Conservation (phyloP, 2,797 vertebrate genomes). For the Amazona finschi region DNA sequence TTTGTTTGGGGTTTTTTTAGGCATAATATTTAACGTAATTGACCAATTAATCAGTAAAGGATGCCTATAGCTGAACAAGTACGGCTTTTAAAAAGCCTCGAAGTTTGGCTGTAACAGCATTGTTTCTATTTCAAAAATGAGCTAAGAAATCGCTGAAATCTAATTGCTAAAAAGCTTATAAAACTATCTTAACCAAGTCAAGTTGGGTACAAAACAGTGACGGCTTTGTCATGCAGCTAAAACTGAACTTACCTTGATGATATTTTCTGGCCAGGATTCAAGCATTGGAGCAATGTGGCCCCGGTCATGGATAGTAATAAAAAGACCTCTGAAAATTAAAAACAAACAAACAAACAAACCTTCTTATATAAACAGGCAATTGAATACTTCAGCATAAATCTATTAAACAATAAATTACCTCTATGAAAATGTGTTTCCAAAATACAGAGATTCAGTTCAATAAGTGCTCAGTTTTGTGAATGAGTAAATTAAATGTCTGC, state of each 20-base stretch:
- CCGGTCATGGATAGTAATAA: conserved; percentile 92
- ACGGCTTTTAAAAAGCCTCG: neutral
- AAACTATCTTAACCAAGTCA: neutral
- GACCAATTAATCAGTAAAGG: neutral
- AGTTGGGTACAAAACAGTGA: neutral
- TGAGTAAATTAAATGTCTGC: neutral
- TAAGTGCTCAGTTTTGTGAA: neutral
- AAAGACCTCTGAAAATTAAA: conserved; percentile 84
- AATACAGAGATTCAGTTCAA: neutral
- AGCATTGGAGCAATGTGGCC: conserved; percentile 90
- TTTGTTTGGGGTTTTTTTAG: fast-evolving
- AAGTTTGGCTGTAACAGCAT: neutral
- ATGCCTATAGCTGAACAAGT: neutral
- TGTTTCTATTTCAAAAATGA: neutral
- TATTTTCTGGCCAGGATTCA: conserved; percentile 90
- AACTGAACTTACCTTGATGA: conserved; percentile 81
- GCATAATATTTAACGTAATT: neutral
- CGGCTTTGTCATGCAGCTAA: neutral
- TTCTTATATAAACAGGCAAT: neutral
- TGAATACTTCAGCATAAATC: neutral
- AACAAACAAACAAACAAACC: neutral
- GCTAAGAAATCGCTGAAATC: neutral
- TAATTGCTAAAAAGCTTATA: neutral
- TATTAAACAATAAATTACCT: neutral
- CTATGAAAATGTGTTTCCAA: neutral